Evolutionary conservation across 2,797 vertebrate genomes (phyloP).

Genomic region (Cynopterus sphinx): DNA sequence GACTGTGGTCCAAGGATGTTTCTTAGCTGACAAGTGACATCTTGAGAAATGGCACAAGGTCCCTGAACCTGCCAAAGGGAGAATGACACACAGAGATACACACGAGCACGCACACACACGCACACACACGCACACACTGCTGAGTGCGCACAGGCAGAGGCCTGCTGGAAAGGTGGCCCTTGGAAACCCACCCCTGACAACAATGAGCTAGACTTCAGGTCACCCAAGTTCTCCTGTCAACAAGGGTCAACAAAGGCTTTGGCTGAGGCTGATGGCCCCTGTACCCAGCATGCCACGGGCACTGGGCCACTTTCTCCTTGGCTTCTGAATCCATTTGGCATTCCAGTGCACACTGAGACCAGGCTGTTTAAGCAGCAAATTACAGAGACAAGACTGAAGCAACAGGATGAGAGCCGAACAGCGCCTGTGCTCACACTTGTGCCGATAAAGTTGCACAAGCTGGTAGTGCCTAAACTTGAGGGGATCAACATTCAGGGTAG

Average conservation of each 20-base stretch:
- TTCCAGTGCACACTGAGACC: not conserved
- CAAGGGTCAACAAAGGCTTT: not conserved
- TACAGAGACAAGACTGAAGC: not conserved
- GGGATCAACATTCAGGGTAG: not conserved
- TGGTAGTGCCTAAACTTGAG: not conserved
- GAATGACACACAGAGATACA: not conserved
- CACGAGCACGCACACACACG: not conserved
- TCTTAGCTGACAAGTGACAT: not conserved
- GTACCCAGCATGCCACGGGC: not conserved
- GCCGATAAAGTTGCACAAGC: not conserved
- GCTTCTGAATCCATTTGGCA: conserved; percentile 42
- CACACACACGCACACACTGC: fast-evolving
- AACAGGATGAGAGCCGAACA: not conserved
- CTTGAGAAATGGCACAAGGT: not conserved
- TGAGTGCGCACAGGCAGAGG: not conserved
- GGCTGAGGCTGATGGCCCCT: not conserved
- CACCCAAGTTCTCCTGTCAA: not conserved
- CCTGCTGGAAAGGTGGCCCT: not conserved
- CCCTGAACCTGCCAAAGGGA: not conserved
- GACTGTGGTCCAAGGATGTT: not conserved
- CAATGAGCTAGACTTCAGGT: not conserved
- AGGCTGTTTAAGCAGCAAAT: not conserved
- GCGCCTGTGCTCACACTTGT: not conserved
- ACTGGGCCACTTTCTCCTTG: not conserved
- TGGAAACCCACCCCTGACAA: not conserved